Percentiles rank a stretch among this genome's conserved stretches.
Conservation (phyloP, 2,113 vertebrate species). For the Salvelinus alpinus region DNA sequence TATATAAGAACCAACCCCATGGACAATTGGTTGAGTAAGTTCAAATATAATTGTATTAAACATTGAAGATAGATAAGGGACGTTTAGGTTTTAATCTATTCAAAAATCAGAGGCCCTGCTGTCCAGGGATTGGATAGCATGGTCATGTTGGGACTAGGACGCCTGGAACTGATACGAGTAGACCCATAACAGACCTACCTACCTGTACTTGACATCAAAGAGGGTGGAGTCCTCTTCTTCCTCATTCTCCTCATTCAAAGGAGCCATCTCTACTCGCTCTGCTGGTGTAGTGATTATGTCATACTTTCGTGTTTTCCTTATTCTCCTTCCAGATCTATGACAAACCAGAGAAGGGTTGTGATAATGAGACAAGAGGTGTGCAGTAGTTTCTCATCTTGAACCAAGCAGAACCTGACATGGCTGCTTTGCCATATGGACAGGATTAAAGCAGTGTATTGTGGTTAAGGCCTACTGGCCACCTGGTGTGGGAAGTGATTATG, state of each 20-base stretch:
- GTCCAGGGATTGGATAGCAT: too few species aligned
- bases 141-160: too few species aligned
- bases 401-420: background rate
- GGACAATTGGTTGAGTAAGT: too few species aligned
- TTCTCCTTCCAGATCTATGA: constrained; percentile 83
- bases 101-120: too few species aligned
- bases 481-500: background rate
- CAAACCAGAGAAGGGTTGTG: constrained; percentile 5
- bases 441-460: background rate
- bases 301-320: constrained; percentile 92
- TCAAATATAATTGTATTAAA: too few species aligned
- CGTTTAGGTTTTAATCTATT: too few species aligned
- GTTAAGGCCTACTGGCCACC: background rate
- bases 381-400: background rate
- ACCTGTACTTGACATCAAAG: constrained; percentile 97
- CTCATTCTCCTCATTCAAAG: constrained; percentile 88
- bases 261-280: constrained; percentile 93
- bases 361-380: background rate
- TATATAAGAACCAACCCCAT: too few species aligned
- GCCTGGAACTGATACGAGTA: too few species aligned
- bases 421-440: too few species aligned
- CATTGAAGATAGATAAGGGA: too few species aligned
- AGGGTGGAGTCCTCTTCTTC: constrained; percentile 91
- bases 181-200: constrained; percentile 7
- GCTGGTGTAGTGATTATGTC: constrained; percentile 96